Evolutionary conservation across 53 echinoderm and acorn worm species (phyloP).

Genomic region (Luidia sarsii): DNA sequence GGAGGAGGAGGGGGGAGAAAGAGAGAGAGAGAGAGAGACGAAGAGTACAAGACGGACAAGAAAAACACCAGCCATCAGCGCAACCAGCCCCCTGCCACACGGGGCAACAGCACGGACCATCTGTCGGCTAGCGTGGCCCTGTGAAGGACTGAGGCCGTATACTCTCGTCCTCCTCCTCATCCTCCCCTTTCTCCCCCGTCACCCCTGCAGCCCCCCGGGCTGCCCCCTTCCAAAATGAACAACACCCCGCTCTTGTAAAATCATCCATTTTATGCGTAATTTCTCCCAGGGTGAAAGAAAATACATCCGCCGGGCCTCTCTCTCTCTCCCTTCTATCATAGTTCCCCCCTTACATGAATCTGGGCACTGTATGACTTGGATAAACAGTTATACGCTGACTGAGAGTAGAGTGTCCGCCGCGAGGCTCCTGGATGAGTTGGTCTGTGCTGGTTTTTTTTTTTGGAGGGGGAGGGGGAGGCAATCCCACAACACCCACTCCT

Average conservation of each 20-base stretch:
- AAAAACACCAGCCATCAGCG: too few species aligned
- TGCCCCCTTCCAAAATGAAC: constrained; percentile 35
- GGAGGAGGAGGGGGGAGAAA: too few species aligned
- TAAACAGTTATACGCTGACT: constrained; percentile 41
- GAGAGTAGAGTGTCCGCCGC: constrained; percentile 34
- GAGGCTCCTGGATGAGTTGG: background rate
- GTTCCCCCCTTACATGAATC: background rate
- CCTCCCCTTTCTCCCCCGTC: background rate
- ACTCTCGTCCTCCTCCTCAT: too few species aligned
- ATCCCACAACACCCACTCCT: too few species aligned
- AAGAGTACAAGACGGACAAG: too few species aligned
- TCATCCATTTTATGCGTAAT: constrained; percentile 58
- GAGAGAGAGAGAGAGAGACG: too few species aligned
- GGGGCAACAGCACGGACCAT: background rate
- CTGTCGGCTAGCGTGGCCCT: constrained; percentile 15
- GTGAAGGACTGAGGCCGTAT: background rate
- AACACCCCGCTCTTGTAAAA: constrained; percentile 42
- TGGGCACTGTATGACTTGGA: constrained; percentile 15
- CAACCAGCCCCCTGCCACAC: too few species aligned
- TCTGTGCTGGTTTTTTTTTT: background rate
- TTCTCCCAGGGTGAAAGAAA: constrained; percentile 26
- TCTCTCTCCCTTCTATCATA: too few species aligned
- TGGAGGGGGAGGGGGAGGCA: too few species aligned
- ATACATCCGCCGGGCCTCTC: background rate
- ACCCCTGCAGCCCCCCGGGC: background rate